Evolutionary conservation across 1,140 invertebrate species (phyloP).

Genomic region (Apis dorsata): DNA sequence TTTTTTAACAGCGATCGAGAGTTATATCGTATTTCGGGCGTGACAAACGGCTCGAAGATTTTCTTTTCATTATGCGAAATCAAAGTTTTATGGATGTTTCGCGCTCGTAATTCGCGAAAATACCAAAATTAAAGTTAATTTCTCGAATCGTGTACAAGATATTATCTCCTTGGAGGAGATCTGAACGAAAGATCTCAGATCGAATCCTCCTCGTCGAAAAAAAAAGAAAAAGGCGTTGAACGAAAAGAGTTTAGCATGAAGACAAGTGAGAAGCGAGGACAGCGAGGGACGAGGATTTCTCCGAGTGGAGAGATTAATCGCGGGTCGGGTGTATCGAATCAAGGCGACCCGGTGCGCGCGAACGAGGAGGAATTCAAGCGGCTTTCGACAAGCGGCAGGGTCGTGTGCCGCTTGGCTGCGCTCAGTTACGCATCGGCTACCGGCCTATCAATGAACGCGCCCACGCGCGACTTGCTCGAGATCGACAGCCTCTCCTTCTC

Average conservation of each 20-base stretch:
- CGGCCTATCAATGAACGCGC: conserved; percentile 68
- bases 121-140: no score
- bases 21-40: no score
- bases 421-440: conserved; percentile 65
- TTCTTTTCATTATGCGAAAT: no score
- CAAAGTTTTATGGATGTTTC: no score
- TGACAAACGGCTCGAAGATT: no score
- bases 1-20: no score
- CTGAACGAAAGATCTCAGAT: no score
- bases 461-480: conserved; percentile 56
- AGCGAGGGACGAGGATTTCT: background rate
- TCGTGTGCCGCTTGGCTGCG: conserved; percentile 43
- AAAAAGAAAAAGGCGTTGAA: background rate
- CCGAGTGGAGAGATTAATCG: conserved; percentile 25
- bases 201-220: no score
- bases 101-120: no score
- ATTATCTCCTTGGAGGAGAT: no score
- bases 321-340: conserved; percentile 9
- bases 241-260: no score
- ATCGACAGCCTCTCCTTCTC: conserved; percentile 54
- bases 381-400: conserved; percentile 23
- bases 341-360: conserved; percentile 23
- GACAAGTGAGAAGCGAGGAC: background rate
- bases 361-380: conserved; percentile 19
- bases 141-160: no score